phyloP scores from a whole-genome alignment of 2,113 vertebrate genomes.

The Ailurus styani region DNA sequence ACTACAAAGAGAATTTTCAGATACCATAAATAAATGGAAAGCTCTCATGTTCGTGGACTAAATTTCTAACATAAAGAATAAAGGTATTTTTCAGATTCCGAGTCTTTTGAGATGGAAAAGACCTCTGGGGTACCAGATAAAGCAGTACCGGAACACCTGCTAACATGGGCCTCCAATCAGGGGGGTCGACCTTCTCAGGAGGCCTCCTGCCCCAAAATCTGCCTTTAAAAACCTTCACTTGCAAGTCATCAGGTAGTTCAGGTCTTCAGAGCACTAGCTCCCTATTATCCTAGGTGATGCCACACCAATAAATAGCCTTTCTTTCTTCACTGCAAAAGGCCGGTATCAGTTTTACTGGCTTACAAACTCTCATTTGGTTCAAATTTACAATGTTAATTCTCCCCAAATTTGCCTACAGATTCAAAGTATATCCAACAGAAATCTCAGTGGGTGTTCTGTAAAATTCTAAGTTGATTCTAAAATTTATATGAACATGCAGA shows the following conservation, averaged over 20 bases:
- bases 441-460: not conserved
- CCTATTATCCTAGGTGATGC: not conserved
- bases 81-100: not conserved
- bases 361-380: not conserved
- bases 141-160: not conserved
- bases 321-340: not conserved
- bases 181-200: not conserved
- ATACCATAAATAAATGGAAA: not conserved
- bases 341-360: not conserved
- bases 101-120: not conserved
- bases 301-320: not conserved
- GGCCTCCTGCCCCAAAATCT: not conserved
- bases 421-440: not conserved
- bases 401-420: not conserved
- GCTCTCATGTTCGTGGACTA: not conserved
- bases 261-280: not conserved
- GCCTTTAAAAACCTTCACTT: not conserved
- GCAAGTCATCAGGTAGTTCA: not conserved
- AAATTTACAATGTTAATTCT: not conserved
- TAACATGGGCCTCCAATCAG: not conserved
- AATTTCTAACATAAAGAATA: not conserved
- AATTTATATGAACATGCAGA: not conserved
- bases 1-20: not conserved
- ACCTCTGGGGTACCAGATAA: not conserved
- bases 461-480: not conserved